Base-by-base conservation (phyloP, 2,888 invertebrate genomes). In the Pantelozetes paolii region DNA sequence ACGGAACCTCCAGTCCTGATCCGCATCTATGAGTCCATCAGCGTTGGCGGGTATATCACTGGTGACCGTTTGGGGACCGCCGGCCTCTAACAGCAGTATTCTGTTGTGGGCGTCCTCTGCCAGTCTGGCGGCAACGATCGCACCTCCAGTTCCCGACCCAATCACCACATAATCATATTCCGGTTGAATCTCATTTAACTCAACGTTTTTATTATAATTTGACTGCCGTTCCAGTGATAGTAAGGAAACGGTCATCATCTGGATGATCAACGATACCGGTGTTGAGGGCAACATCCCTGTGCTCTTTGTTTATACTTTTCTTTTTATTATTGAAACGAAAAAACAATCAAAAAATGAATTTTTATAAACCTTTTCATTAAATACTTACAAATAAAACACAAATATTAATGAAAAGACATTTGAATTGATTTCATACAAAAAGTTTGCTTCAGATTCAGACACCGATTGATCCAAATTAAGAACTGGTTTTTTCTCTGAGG, bases 81-180 rank as follows among this genome's bases (percentile, higher is more conserved):
- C 64, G 1, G 64, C 64, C n/a, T 64, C 64, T 1, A 64, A 36
- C 18, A 64, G 36, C 20, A 64, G 20, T 1, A 64, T 20, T 20
- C 32, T 32, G 36, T 5, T 13, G 40, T 30, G 11, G 0, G 32
- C 9, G 36, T 26, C 26, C 15, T 64, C 64, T 1, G 64, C n/a
- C 3, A 64, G 40, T n/a, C 64, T 32, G 11, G 11, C n/a, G 36
- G 64, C 36, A 2, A 64, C 64, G 9, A 64, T 40, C 32, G n/a
- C 64, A 28, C 64, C 64, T 11, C 36, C 64, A 64, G 64, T 64
- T 1, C 64, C 64, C 32, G 64, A 64, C 2, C 64, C 64, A 11
- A 64, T 64, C 2, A 64, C 36, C n/a, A 64, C n/a, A 36, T 64
- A 64, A n/a, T 64, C 40, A n/a, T 64, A 64, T 18, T 57, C 57